A percentile compares a stretch with the other conserved stretches of the same genome.
phyloP scores from a whole-genome alignment of 53 echinoderm and acorn worm genomes.

The Temnopleurus reevesii region DNA sequence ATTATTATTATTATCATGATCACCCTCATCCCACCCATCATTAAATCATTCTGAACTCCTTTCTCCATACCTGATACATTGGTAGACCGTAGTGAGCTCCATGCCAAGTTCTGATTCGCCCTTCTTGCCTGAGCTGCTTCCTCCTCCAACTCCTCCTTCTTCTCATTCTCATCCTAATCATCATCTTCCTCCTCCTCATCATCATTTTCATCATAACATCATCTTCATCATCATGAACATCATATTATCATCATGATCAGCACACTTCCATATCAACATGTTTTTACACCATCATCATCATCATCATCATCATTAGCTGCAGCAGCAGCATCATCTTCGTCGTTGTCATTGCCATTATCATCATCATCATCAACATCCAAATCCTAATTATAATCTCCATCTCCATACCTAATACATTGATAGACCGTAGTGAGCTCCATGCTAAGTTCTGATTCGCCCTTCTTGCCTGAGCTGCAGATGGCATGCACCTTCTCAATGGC shows the following conservation, averaged over 20 bases:
- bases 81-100: constrained; percentile 69
- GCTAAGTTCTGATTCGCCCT: constrained; percentile 74
- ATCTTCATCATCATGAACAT: no score
- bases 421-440: constrained; percentile 75
- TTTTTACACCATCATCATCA: no score
- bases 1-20: background rate
- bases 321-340: background rate
- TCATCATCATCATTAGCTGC: background rate
- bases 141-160: background rate
- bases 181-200: no score
- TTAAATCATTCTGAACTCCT: no score
- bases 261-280: no score
- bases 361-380: constrained; percentile 62
- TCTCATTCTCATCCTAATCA: no score
- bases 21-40: background rate
- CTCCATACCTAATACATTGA: constrained; percentile 76
- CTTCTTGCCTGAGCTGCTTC: constrained; percentile 77
- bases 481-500: constrained; percentile 90
- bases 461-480: constrained; percentile 87
- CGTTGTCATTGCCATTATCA: background rate
- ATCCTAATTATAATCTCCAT: background rate
- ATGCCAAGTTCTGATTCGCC: constrained; percentile 53
- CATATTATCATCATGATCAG: background rate
- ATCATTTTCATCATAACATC: no score
- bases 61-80: constrained; percentile 65